Percentiles rank a stretch among this genome's conserved stretches.
Conservation (phyloP, 2,797 vertebrate species). For the Micromesistius poutassou region DNA sequence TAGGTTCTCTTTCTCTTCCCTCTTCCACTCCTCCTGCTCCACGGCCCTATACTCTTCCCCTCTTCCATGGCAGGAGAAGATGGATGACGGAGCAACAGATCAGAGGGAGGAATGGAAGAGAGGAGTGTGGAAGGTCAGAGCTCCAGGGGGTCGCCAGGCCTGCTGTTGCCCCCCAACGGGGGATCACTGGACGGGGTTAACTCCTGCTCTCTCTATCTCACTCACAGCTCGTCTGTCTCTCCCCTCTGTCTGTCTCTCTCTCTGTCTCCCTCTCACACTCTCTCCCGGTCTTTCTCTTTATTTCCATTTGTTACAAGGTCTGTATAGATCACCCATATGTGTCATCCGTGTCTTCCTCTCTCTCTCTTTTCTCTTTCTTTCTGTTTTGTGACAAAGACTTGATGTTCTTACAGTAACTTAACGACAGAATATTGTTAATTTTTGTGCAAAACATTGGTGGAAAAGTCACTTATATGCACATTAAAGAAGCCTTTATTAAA, state of each 20-base stretch:
- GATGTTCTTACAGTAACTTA: not conserved
- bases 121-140: constrained; percentile 36
- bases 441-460: not conserved
- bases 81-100: constrained; percentile 50
- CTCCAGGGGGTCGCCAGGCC: constrained; percentile 22
- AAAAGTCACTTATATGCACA: not conserved
- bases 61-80: constrained; percentile 33
- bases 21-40: not conserved
- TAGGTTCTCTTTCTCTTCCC: not conserved
- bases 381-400: not conserved
- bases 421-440: not conserved
- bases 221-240: not conserved
- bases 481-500: not conserved
- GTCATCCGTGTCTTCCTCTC: not conserved
- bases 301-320: not conserved
- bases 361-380: not conserved
- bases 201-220: constrained; percentile 6
- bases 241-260: not conserved
- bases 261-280: not conserved
- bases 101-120: constrained; percentile 39
- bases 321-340: not conserved
- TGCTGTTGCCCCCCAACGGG: constrained; percentile 27
- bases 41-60: constrained; percentile 13
- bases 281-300: not conserved
- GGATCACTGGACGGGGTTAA: not conserved